Base-by-base conservation (phyloP, 1,140 invertebrate species). In the Notospermus geniculatus region DNA sequence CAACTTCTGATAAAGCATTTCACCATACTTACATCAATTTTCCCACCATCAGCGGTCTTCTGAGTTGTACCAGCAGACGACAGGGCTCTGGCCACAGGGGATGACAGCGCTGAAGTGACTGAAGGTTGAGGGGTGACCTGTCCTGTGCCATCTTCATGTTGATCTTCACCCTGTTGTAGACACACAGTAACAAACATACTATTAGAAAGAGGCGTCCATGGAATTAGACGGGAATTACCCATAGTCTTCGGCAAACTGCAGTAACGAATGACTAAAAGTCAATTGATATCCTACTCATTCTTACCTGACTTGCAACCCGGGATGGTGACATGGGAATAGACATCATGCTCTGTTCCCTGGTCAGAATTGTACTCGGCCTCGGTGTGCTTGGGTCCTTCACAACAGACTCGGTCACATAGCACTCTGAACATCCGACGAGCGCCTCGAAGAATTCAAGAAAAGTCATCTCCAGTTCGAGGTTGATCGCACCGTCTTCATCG, bases 371-470 rank as follows among this genome's bases (percentile, higher is more conserved):
- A 43, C 72, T 75, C n/a, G 70, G 68, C 0, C 71, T 66, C 13
- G 77, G 75, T 2, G 76, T 76, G 13, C 66, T 71, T 0, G 78
- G 76, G 53, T 79, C 79, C 52, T 75, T 79, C 0, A 77, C 73
- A 0, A 80, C 73, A 5, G 66, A 66, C 41, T 80, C 77, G 30
- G 79, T 80, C 15, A 76, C 76, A 70, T 68, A 80, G 17, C 69
- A 63, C 63, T 78, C 72, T 54, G 79, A 79, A 73, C 78, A 80
- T 11, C 77, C 77, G 58, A 81, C 72, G 54, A 81, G 63, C 13
- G 75, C 76, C 63, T 81, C 80, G 62, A 81, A 77, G 62, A 80
- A 81, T 59, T 81, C 80, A 55, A 81, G 63, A 67, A 80, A 81
- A 1, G 74, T 77, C 73, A 81, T 80, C 76, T 82, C 80, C 7